Percentiles rank a stretch among this genome's conserved stretches.
These are phyloP conservation scores for Babylonia areolata DNA, from an alignment of 1,140 invertebrate genomes.

Conservation along the genomic window DNA sequence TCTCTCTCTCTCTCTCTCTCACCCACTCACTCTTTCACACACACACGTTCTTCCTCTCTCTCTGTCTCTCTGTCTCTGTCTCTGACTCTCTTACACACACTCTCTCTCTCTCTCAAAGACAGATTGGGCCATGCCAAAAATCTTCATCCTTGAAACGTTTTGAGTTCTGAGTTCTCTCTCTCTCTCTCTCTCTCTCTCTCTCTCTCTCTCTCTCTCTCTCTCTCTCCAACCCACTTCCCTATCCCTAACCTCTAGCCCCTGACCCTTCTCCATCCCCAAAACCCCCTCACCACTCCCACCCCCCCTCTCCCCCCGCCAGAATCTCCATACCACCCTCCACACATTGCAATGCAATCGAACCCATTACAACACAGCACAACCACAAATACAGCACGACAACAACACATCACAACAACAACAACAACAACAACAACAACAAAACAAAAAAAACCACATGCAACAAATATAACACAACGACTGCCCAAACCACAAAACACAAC, in stretches of 20 bases:
- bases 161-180: not conserved
- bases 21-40: not conserved
- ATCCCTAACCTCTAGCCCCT: not conserved
- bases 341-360: no score
- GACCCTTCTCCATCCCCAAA: not conserved
- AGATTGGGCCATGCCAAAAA: no score
- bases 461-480: no score
- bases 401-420: no score
- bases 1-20: not conserved
- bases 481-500: no score
- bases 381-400: no score
- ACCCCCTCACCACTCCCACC: not conserved
- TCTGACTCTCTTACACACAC: not conserved
- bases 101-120: no score
- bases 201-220: not conserved
- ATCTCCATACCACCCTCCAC: no score
- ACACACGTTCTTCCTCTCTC: not conserved
- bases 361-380: no score
- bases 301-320: not conserved
- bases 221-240: not conserved
- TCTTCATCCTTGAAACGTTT: no score
- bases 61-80: not conserved
- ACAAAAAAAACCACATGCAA: no score
- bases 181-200: constrained; percentile 23
- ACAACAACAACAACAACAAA: no score